Evolutionary conservation across 2,888 invertebrate species (phyloP).

Genomic region (Acanthosepion pharaonis): DNA sequence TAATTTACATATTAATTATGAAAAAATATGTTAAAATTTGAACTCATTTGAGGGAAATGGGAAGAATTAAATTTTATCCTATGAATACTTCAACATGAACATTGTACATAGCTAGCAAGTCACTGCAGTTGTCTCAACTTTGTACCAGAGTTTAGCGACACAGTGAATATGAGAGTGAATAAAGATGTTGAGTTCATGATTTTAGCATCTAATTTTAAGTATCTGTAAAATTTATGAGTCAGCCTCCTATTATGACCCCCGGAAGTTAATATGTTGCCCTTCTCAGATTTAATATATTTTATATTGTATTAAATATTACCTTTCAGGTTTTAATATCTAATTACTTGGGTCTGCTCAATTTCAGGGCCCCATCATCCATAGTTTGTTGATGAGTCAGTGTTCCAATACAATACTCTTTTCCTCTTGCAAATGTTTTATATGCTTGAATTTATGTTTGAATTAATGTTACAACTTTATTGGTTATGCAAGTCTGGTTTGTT

Average conservation of each 20-base stretch:
- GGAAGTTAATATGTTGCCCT: conserved; percentile 10
- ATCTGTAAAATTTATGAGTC: neutral
- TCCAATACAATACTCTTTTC: neutral
- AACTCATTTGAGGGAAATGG: too few relatives aligned
- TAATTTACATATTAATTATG: too few relatives aligned
- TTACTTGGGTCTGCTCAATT: neutral
- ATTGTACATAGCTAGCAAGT: neutral
- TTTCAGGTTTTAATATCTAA: conserved; percentile 33
- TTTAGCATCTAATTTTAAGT: neutral
- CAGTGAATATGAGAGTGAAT: neutral
- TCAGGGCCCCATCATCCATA: neutral
- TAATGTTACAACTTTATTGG: neutral
- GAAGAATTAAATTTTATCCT: neutral
- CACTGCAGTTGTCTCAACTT: neutral
- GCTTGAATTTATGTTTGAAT: neutral
- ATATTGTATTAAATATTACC: conserved; percentile 33
- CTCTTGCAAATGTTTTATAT: neutral
- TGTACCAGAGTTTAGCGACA: neutral
- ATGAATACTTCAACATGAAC: neutral
- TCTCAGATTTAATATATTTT: neutral
- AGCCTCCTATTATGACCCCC: neutral
- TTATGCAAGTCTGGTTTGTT: conserved; percentile 1
- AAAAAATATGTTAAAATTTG: too few relatives aligned
- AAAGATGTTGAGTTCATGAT: too few relatives aligned
- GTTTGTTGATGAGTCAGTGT: conserved; percentile 14